phyloP scores from a whole-genome alignment of 2,888 invertebrate genomes.

The Tortrix viridana region DNA sequence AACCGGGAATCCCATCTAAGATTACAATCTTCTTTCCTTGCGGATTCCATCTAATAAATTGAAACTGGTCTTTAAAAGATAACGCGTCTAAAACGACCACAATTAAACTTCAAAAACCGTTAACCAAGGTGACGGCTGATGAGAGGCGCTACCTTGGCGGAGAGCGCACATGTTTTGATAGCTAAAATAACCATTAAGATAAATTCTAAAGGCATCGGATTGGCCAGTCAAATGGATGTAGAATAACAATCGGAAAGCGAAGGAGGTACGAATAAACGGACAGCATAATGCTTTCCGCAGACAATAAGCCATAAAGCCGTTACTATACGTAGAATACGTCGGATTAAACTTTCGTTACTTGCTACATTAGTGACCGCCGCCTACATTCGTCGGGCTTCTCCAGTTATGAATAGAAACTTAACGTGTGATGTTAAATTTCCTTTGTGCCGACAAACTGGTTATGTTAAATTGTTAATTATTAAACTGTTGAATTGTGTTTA shows the following conservation, averaged over 20 bases:
- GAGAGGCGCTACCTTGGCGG: constrained; percentile 21
- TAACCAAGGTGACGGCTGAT: constrained; percentile 17
- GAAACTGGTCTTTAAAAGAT: too few relatives aligned
- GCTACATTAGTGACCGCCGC: constrained; percentile 39
- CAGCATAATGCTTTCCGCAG: constrained; percentile 51
- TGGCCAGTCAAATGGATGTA: constrained; percentile 47
- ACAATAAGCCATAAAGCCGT: constrained; percentile 57
- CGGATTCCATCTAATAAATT: too few relatives aligned
- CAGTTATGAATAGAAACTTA: constrained; percentile 15
- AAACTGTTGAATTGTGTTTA: too few relatives aligned
- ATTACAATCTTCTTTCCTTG: too few relatives aligned
- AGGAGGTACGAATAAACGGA: constrained; percentile 53
- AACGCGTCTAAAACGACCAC: too few relatives aligned
- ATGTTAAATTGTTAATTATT: background rate
- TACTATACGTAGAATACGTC: constrained; percentile 42
- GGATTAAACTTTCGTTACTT: constrained; percentile 43
- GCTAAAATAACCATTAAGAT: constrained; percentile 44
- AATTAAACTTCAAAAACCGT: constrained; percentile 19
- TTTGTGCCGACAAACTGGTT: constrained; percentile 14
- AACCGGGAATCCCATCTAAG: too few relatives aligned
- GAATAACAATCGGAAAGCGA: constrained; percentile 53
- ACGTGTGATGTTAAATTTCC: constrained; percentile 9
- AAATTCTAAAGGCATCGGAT: constrained; percentile 48
- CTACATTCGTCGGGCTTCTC: constrained; percentile 34
- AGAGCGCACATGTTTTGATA: constrained; percentile 27